Evolutionary conservation across 2,797 vertebrate genomes (phyloP).

Genomic region (Protosalanx chinensis): DNA sequence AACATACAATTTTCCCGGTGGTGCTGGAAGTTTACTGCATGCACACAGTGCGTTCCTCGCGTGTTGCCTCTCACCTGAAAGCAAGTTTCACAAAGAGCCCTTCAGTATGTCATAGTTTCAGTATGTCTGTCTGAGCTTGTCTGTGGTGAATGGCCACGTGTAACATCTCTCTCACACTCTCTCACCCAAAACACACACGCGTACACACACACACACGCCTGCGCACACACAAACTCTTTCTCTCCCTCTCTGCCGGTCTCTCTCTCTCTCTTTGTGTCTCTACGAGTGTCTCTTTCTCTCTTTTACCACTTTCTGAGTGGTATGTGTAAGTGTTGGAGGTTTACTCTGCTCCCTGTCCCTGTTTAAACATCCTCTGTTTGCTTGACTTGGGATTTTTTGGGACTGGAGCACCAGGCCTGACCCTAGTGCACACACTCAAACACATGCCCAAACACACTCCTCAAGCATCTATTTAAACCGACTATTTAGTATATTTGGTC

Average conservation of each 20-base stretch:
- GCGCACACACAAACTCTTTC: background rate
- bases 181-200: background rate
- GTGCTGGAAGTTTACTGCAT: background rate
- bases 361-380: conserved; percentile 57
- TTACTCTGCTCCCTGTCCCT: conserved; percentile 44
- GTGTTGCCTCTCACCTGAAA: conserved; percentile 17
- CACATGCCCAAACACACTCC: conserved; percentile 23
- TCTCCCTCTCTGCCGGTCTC: background rate
- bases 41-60: conserved; percentile 24
- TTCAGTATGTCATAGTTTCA: conserved; percentile 68
- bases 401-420: conserved; percentile 42
- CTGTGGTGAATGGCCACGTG: conserved; percentile 47
- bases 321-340: conserved; percentile 45
- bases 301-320: conserved; percentile 22
- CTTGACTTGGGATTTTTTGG: conserved; percentile 47
- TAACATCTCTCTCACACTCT: conserved; percentile 10
- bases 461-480: conserved; percentile 27
- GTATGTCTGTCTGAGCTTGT: conserved; percentile 68
- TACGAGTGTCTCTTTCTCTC: background rate
- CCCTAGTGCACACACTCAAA: conserved; percentile 20
- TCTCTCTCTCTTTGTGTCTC: background rate
- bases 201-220: too few relatives aligned
- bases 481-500: background rate
- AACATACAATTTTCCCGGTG: background rate
- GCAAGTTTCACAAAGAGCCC: conserved; percentile 29